Conservation (phyloP, 1,140 invertebrate genomes). For the Conopomorpha cramerella region DNA sequence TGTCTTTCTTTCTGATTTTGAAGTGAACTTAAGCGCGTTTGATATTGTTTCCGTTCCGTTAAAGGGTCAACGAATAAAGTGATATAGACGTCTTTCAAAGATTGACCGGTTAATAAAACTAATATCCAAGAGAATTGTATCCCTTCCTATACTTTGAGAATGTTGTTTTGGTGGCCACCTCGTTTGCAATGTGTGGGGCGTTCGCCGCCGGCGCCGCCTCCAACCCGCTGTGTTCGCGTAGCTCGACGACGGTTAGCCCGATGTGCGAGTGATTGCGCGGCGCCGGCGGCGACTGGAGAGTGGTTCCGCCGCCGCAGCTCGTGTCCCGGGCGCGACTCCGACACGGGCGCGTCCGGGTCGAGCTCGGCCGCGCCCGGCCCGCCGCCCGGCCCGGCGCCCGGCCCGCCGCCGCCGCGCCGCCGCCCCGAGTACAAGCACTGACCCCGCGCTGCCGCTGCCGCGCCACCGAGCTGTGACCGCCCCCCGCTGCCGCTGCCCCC, state of each 20-base stretch:
- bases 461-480: slow-evolving; percentile 17
- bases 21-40: too few species aligned
- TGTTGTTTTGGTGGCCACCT: too few species aligned
- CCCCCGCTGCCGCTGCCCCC: too few species aligned
- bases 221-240: slow-evolving; percentile 93
- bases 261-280: slow-evolving; percentile 86
- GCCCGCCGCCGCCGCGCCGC: slow-evolving; percentile 38
- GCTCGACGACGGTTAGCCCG: slow-evolving; percentile 90
- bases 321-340: slow-evolving; percentile 18
- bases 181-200: too few species aligned
- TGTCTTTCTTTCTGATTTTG: too few species aligned
- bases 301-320: slow-evolving; percentile 22
- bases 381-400: slow-evolving; percentile 28
- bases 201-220: slow-evolving; percentile 20
- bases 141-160: too few species aligned
- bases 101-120: too few species aligned
- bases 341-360: slow-evolving; percentile 17
- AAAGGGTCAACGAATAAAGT: too few species aligned
- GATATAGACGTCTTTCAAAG: too few species aligned
- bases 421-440: slow-evolving; percentile 64
- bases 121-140: too few species aligned
- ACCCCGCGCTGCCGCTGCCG: slow-evolving; percentile 18
- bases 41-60: too few species aligned
- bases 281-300: slow-evolving; percentile 63
- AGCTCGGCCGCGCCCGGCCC: too few species aligned